Conservation (phyloP, 2,113 vertebrate species). For the Regulus satrapa region DNA sequence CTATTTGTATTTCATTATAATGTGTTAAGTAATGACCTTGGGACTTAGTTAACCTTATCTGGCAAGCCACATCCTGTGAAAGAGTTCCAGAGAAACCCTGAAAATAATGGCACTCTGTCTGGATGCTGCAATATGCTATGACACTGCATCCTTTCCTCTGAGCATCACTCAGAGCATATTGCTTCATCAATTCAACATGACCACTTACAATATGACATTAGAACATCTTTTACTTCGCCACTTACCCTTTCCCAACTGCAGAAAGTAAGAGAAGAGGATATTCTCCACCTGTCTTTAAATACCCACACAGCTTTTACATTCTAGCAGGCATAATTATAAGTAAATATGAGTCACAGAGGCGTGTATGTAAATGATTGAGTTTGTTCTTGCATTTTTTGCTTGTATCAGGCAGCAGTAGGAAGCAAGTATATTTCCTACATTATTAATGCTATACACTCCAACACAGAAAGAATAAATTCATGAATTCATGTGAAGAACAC, state of each 20-base stretch:
- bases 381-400: background rate
- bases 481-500: background rate
- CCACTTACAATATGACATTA: background rate
- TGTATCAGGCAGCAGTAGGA: background rate
- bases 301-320: background rate
- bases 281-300: slow-evolving; percentile 15
- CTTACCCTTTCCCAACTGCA: background rate
- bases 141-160: slow-evolving; percentile 27
- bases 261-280: background rate
- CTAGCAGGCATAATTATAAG: background rate
- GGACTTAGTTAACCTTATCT: background rate
- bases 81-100: background rate
- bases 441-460: background rate
- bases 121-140: slow-evolving; percentile 27
- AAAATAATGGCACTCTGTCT: background rate
- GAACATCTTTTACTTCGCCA: background rate
- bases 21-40: background rate
- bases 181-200: background rate
- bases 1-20: slow-evolving; percentile 18
- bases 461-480: background rate
- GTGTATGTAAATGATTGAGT: background rate
- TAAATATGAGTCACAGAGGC: background rate
- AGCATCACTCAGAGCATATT: background rate
- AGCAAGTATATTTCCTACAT: background rate
- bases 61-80: background rate